Base-by-base conservation (phyloP, 2,888 invertebrate genomes). In the Drosophila dives region DNA sequence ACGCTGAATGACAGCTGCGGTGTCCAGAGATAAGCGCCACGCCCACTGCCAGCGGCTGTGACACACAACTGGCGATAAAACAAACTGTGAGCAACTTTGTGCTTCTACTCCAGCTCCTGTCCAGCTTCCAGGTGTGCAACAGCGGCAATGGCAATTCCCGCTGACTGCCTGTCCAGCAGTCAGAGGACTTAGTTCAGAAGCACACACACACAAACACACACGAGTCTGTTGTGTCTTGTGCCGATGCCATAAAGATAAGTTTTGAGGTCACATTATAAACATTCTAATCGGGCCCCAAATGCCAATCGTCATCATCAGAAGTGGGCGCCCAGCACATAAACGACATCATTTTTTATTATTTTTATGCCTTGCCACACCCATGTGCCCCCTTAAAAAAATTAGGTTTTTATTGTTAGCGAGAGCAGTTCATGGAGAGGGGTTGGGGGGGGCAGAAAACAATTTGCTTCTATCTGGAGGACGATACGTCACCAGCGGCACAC, bases 391-490 rank as follows among this genome's bases (percentile, higher is more conserved):
- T n/a, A n/a, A n/a, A 1, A 56, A 75, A 81, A 75, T 80, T 75
- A 73, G 67, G 49, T 77, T 83, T 81, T 81, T 74, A 80, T 80
- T 79, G 77, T 86, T 67, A 59, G 55, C 66, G 32, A 15, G 33
- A 20, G 29, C 29, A 6, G 23, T 23, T 2, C 2, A 2, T 23
- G 23, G 23, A 2, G 49, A 10, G 34, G 34, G 60, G 67, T 2
- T 2, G 23, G 15, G 1, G 45, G 45, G 3, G 45, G 50, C 50
- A 45, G 54, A 84, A 89, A 90, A 90, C 86, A 91, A 90, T 91
- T 91, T 90, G 75, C 70, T 70, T 89, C 87, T 90, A 90, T 90
- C 90, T 89, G 74, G 68, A 76, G 49, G 75, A 72, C 90, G 91
- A 91, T 90, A 82, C 87, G 91, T 90, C 89, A 90, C 80, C 80